Percentiles rank a stretch among this genome's conserved stretches.
Conservation (phyloP, 2,113 vertebrate genomes). For the Sakesphorus luctuosus region DNA sequence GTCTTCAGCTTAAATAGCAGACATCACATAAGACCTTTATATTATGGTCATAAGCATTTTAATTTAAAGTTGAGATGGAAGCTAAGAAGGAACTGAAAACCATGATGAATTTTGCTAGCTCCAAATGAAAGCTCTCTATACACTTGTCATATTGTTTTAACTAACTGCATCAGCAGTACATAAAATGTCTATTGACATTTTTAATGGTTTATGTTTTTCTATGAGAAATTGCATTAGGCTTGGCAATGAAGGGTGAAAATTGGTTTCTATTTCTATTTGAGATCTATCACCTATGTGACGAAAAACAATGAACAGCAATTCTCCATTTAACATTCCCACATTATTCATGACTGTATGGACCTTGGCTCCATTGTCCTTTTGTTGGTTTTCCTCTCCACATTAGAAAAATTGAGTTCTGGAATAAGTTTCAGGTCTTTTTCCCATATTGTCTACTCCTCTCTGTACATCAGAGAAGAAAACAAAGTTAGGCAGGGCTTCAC, state of each 20-base stretch:
- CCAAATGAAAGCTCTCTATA: not conserved
- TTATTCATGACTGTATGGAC: not conserved
- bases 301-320: not conserved
- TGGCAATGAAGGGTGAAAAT: not conserved
- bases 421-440: not conserved
- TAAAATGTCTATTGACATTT: not conserved
- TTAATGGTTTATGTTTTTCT: not conserved
- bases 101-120: not conserved
- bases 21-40: not conserved
- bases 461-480: not conserved
- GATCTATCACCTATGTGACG: not conserved
- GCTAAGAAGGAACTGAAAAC: not conserved
- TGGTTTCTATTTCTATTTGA: not conserved
- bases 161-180: not conserved
- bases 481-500: not conserved
- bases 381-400: not conserved
- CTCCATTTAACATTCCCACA: accelerated
- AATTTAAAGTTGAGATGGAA: not conserved
- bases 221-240: not conserved
- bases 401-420: not conserved
- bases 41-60: not conserved
- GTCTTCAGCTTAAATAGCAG: not conserved
- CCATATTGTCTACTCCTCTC: not conserved
- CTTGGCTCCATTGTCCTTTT: not conserved
- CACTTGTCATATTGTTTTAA: not conserved